Percentiles rank a stretch among this genome's conserved stretches.
Evolutionary conservation across 2,797 vertebrate species (phyloP).

Genomic region (Phylloscopus collybita): DNA sequence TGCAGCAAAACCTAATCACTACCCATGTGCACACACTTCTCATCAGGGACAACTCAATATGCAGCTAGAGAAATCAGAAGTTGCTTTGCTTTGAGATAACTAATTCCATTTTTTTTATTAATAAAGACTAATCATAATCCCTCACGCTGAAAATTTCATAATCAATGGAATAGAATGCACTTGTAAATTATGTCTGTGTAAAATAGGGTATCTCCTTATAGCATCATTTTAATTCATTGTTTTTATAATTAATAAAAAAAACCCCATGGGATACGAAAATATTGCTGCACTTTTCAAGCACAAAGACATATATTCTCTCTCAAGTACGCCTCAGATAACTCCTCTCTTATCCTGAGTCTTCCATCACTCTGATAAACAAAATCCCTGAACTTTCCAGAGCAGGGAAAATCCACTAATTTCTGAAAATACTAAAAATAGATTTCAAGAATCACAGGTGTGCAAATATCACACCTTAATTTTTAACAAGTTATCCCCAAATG

Average conservation of each 20-base stretch:
- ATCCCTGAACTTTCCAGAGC: background rate
- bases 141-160: background rate
- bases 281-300: background rate
- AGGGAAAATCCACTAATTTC: background rate
- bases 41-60: background rate
- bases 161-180: background rate
- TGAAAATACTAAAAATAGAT: background rate
- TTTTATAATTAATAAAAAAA: background rate
- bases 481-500: background rate
- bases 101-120: background rate
- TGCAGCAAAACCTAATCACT: background rate
- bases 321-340: background rate
- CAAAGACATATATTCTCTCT: background rate
- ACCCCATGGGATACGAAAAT: rapidly evolving
- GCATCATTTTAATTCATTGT: background rate
- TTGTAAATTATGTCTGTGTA: background rate
- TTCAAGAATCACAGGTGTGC: background rate
- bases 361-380: background rate
- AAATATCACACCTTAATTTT: background rate
- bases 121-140: background rate
- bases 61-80: background rate
- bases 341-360: background rate
- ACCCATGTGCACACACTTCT: rapidly evolving
- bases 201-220: background rate
- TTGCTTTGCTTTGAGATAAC: background rate